These are phyloP conservation scores for Sebastes nivosus DNA, from an alignment of 2,797 vertebrate species.

Conservation along the genomic window DNA sequence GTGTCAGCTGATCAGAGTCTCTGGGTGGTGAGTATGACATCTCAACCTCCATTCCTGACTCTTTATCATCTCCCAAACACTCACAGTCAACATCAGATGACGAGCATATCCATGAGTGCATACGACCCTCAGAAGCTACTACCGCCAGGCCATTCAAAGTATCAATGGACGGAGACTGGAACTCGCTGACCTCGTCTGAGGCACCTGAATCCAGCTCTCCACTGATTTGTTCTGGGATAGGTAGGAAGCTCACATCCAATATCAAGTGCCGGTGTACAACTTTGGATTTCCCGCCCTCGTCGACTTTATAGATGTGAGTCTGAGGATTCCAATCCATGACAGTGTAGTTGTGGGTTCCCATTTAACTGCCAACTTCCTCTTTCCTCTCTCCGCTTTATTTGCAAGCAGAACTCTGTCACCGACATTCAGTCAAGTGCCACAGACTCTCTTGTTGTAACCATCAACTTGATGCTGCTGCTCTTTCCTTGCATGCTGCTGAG, in stretches of 20 bases:
- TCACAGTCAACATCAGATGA: neutral
- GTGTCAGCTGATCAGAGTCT: neutral
- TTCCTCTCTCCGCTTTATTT: neutral
- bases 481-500: neutral
- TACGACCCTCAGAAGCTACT: neutral
- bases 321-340: neutral
- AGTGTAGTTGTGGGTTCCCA: neutral
- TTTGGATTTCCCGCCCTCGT: neutral
- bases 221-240: neutral
- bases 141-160: neutral
- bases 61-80: neutral
- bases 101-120: neutral
- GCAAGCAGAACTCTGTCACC: neutral
- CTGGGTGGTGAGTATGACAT: neutral
- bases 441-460: neutral
- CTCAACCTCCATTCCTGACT: neutral
- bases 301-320: neutral
- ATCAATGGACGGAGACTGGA: neutral
- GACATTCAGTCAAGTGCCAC: neutral
- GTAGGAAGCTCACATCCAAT: neutral
- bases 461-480: neutral
- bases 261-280: neutral
- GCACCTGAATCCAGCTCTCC: neutral
- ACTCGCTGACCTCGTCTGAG: neutral
- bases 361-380: neutral